A percentile compares a stretch with the other conserved stretches of the same genome.
Evolutionary conservation across 2,113 vertebrate species (phyloP).

Genomic region (Sebastes schlegelii): DNA sequence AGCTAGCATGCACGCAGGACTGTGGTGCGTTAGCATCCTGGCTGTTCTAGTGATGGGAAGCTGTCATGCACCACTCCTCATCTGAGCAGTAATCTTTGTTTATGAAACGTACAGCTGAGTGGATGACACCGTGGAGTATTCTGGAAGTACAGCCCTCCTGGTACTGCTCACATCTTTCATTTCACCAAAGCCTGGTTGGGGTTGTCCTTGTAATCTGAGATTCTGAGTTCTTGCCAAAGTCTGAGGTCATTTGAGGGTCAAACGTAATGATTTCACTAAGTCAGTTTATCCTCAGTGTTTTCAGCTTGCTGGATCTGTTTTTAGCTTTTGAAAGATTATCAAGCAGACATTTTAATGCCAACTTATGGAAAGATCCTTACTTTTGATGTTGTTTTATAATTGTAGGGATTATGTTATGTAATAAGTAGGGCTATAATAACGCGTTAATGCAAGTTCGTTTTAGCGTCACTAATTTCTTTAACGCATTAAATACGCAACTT

Average conservation of each 20-base stretch:
- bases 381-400: not conserved
- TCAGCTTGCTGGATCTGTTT: not conserved
- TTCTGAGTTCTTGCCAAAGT: constrained; percentile 1
- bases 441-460: too few species aligned
- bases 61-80: constrained; percentile 17
- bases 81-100: constrained; percentile 19
- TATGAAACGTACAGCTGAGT: constrained; percentile 13
- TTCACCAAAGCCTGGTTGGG: not conserved
- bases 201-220: not conserved
- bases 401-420: not conserved
- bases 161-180: not conserved
- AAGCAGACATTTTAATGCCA: not conserved
- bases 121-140: not conserved
- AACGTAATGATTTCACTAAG: not conserved
- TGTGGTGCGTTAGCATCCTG: constrained; percentile 8
- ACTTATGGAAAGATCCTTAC: too few species aligned
- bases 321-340: not conserved
- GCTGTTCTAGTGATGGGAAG: not conserved
- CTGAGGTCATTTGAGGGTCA: constrained; percentile 60
- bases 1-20: not conserved
- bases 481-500: too few species aligned
- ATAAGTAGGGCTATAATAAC: not conserved
- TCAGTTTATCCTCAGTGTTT: not conserved
- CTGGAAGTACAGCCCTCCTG: not conserved
- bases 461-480: too few species aligned